Evolutionary conservation across 2,113 vertebrate species (phyloP), one percentile per base, ranked within the genome.

Genomic region (Ursus arctos): DNA sequence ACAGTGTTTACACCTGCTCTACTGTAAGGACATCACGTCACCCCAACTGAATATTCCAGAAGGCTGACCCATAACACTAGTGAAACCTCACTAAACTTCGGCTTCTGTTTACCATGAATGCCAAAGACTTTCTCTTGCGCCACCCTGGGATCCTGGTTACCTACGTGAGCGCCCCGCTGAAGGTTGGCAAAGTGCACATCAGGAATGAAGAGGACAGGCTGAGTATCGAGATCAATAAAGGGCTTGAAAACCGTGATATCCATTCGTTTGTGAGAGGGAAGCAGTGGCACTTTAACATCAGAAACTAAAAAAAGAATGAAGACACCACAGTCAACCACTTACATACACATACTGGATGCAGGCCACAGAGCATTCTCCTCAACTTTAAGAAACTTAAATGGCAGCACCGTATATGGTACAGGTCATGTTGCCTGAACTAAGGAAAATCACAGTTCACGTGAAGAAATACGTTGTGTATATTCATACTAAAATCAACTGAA

Each of bases 181-280:
- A 99, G 99, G 97, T 98, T 99, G 59, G 99, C 98, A 95, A 99
- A 99, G 98, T 99, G 99, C 92, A 99, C 99, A 0, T 99, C 99
- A 0, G 99, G 99, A 57, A 99, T 99, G 98, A 99, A 99, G 33
- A 99, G 99, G 49, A 99, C 99, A 0, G 99, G 99, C 98, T 99
- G 99, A 2, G 99, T 99, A 91, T 99, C 99, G 0, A 99, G 98
- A 87, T 99, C 99, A 1, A 97, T 97, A 98, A 99, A 99, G 95
- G 99, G 99, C 98, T 99, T 99, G 98, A 99, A 99, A 95, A 99
- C 94, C 0, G 99, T 99, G 98, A 99, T 98, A 63, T 99, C 99
- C 0, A 99, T 99, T 69, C 99, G 99, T 93, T 99, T 99, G 97
- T 99, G 99, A 0, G 99, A 99, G 97, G 99, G 99, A 7, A 99